Conservation (phyloP, 2,888 invertebrate species). For the Zygogramma bicolorata region DNA sequence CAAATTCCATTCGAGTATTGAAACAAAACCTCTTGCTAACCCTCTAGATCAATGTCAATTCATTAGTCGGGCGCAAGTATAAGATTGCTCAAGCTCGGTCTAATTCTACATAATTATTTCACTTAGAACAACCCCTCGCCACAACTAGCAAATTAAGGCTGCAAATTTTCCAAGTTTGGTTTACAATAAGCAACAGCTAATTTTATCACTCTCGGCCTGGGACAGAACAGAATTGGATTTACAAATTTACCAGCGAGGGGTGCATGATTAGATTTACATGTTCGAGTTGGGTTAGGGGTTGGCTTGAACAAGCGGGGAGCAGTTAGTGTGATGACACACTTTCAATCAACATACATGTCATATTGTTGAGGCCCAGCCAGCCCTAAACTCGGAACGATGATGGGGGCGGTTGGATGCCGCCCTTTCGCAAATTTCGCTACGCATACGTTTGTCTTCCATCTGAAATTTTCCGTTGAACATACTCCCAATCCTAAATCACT, state of each 20-base stretch:
- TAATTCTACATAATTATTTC: conserved; percentile 67
- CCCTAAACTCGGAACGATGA: neutral
- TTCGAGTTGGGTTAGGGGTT: conserved; percentile 59
- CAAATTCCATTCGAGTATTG: conserved; percentile 60
- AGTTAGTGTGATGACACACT: conserved; percentile 63
- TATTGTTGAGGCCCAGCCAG: conserved; percentile 32
- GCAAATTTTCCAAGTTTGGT: conserved; percentile 70
- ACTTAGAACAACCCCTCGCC: conserved; percentile 60
- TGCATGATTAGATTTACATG: conserved; percentile 68
- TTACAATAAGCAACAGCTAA: conserved; percentile 70
- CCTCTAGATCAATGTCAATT: conserved; percentile 66
- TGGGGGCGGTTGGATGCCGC: conserved; percentile 12
- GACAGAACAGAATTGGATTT: conserved; percentile 68
- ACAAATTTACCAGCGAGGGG: conserved; percentile 67
- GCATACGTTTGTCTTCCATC: conserved; percentile 16
- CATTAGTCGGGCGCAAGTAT: conserved; percentile 61
- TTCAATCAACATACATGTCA: conserved; percentile 64
- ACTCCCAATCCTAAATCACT: neutral
- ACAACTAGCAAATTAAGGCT: conserved; percentile 67
- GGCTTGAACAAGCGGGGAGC: conserved; percentile 53
- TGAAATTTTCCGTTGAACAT: neutral
- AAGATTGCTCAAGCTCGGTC: conserved; percentile 64
- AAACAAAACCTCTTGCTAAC: conserved; percentile 61
- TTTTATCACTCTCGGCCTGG: conserved; percentile 67
- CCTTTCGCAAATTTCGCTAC: conserved; percentile 11